Conservation (phyloP, 1,140 invertebrate species). For the Belonocnema kinseyi region DNA sequence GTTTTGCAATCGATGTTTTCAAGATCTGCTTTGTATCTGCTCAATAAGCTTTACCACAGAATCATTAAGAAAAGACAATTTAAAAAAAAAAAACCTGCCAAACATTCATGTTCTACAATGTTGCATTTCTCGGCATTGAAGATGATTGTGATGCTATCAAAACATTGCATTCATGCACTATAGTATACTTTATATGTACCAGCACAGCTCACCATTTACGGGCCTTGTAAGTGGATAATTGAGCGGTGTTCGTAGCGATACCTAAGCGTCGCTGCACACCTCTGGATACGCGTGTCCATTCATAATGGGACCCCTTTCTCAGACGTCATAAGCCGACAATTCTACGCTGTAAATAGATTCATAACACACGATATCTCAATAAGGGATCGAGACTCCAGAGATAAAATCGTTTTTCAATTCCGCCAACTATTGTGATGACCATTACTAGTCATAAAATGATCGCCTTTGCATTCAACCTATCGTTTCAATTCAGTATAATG, state of each 20-base stretch:
- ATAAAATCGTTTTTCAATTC: background rate
- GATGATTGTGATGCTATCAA: slow-evolving; percentile 22
- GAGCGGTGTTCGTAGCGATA: slow-evolving; percentile 38
- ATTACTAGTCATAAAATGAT: too few relatives aligned
- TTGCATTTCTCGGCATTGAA: background rate
- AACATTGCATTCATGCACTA: background rate
- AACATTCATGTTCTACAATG: slow-evolving; percentile 12
- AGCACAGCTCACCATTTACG: slow-evolving; percentile 26
- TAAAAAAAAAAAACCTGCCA: background rate
- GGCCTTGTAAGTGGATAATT: slow-evolving; percentile 44
- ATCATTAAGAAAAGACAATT: too few relatives aligned
- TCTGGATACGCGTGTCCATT: slow-evolving; percentile 42
- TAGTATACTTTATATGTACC: background rate
- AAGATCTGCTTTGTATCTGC: too few relatives aligned
- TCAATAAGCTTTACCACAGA: too few relatives aligned
- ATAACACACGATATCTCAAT: slow-evolving; percentile 53
- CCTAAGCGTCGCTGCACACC: slow-evolving; percentile 27
- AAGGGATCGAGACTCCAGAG: slow-evolving; percentile 46
- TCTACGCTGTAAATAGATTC: slow-evolving; percentile 47
- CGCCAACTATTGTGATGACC: too few relatives aligned
- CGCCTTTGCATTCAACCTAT: too few relatives aligned
- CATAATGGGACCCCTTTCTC: slow-evolving; percentile 45
- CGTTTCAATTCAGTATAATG: background rate
- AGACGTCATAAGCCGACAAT: slow-evolving; percentile 46
- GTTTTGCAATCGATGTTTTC: too few relatives aligned